These are phyloP conservation scores for Trinorchestia longiramus DNA, from an alignment of 1,140 invertebrate genomes.

Conservation along the genomic window DNA sequence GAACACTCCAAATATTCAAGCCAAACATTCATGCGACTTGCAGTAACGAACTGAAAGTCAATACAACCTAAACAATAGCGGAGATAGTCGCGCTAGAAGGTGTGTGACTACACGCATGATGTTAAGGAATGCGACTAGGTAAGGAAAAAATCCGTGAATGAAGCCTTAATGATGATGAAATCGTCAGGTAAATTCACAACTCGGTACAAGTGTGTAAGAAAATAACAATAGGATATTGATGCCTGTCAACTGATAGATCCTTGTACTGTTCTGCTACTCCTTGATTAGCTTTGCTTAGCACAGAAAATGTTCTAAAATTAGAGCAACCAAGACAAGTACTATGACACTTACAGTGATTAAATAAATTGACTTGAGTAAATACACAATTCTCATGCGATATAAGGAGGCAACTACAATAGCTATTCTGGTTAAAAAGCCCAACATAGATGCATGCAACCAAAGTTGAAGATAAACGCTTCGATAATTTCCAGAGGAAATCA, in stretches of 20 bases:
- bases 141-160: neutral
- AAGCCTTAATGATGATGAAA: neutral
- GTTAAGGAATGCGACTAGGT: neutral
- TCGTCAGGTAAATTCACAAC: neutral
- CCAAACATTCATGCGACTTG: neutral
- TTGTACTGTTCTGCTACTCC: neutral
- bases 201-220: neutral
- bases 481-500: too few relatives aligned
- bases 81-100: neutral
- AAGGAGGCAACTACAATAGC: too few relatives aligned
- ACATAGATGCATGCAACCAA: too few relatives aligned
- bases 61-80: neutral
- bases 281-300: neutral
- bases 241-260: neutral
- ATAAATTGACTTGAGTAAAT: too few relatives aligned
- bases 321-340: too few relatives aligned
- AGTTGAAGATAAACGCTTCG: too few relatives aligned
- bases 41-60: neutral
- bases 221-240: neutral
- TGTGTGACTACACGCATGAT: neutral
- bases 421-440: too few relatives aligned
- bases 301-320: too few relatives aligned
- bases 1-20: neutral
- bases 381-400: too few relatives aligned
- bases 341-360: too few relatives aligned